Base-by-base conservation (phyloP, 1,140 invertebrate species). In the Dendroctonus valens region DNA sequence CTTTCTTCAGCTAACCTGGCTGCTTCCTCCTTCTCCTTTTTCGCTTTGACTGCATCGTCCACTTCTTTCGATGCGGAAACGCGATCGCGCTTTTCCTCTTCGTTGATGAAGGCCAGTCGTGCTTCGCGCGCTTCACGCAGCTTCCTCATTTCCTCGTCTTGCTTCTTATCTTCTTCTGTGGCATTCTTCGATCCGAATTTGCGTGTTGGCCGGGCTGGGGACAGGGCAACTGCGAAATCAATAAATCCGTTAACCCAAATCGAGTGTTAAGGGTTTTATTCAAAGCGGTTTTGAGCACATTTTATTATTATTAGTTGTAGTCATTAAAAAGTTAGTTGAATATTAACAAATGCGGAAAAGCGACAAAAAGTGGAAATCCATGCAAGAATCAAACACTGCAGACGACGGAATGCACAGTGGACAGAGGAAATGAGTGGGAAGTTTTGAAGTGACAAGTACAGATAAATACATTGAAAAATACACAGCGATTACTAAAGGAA, bases 181-280 rank as follows among this genome's bases (percentile, higher is more conserved):
- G 44, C 44, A 50, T 79, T 78, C 42, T 81, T 81, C 53, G 81
- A 78, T 76, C 83, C 83, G 79, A 88, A 88, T 75, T 83, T 85
- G 70, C 86, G 81, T 70, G 84, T 83, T 73, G 86, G 84, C 70
- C 86, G 83, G 72, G 81, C 80, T 52, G 86, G 84, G 53, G 85
- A 81, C 78, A 87, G 79, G 73, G 85, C 81, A 65, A 80, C 83
- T 85, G 78, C 74, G 71, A 73, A 62, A n/a, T 2, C 9, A n/a
- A 4, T 51, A 3, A 12, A 51, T n/a, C 26, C 26, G 26, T 26
- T 26, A 26, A 26, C 26, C 26, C 26, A 26, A 26, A 3, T 26
- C 26, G 26, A 26, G 26, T 26, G n/a, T 26, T 26, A 26, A 26
- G 26, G 26, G 26, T 26, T 26, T 26, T 26, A 26, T 26, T 26